These are phyloP conservation scores for Etheostoma cragini DNA, from an alignment of 2,113 vertebrate genomes.

Conservation along the genomic window DNA sequence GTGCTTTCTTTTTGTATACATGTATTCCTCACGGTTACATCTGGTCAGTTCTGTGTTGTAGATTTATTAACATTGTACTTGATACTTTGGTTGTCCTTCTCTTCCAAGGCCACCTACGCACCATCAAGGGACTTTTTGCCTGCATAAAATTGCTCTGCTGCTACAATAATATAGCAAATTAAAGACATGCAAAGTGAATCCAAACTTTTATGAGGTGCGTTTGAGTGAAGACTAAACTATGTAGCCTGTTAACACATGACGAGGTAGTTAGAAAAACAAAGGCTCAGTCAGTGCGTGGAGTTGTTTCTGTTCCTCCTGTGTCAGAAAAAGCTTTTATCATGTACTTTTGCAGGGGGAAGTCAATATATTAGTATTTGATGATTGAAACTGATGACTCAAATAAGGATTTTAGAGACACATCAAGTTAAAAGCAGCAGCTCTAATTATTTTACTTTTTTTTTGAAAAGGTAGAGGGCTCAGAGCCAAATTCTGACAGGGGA, in stretches of 20 bases:
- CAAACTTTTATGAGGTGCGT: constrained; percentile 46
- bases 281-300: not conserved
- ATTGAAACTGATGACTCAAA: constrained; percentile 16
- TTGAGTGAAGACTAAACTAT: constrained; percentile 38
- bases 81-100: not conserved
- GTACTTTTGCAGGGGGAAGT: constrained; percentile 6
- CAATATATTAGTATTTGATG: constrained; percentile 13
- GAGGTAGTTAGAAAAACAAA: constrained; percentile 33
- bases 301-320: constrained; percentile 18
- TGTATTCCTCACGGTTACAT: too few relatives aligned
- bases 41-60: not conserved
- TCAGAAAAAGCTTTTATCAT: constrained; percentile 31
- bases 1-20: not conserved
- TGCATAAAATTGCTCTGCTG: constrained; percentile 26
- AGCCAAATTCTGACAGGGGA: constrained; percentile 10
- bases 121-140: constrained; percentile 14
- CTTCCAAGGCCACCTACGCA: not conserved
- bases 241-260: constrained; percentile 49
- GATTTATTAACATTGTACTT: too few relatives aligned
- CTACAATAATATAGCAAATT: constrained; percentile 31
- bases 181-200: constrained; percentile 21
- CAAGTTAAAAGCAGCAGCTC: not conserved
- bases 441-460: constrained; percentile 19
- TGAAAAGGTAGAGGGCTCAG: constrained; percentile 8
- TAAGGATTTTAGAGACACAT: not conserved